Conservation (phyloP, 2,888 invertebrate species). For the Chelonus formosanus region DNA sequence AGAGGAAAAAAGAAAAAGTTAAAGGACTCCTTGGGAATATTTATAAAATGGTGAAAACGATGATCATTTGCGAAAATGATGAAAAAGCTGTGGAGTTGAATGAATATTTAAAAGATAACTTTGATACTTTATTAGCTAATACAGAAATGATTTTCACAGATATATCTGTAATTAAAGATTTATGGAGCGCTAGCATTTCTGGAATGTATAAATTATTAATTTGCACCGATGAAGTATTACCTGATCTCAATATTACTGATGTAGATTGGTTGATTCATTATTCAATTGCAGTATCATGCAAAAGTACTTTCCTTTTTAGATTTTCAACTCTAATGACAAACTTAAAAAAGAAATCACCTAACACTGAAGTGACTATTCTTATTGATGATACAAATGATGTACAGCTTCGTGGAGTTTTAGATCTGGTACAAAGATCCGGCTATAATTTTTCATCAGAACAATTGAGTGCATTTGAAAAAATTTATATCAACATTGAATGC, state of each 20-base stretch:
- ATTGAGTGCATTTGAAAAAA: constrained; percentile 41
- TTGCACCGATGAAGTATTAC: constrained; percentile 75
- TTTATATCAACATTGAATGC: constrained; percentile 51
- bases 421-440: constrained; percentile 68
- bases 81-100: constrained; percentile 68
- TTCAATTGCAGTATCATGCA: constrained; percentile 73
- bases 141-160: constrained; percentile 51
- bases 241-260: constrained; percentile 72
- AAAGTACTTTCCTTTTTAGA: constrained; percentile 73
- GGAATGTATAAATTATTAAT: constrained; percentile 70
- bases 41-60: constrained; percentile 67
- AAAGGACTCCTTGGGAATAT: constrained; percentile 66
- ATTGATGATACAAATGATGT: constrained; percentile 70
- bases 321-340: constrained; percentile 75
- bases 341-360: constrained; percentile 61
- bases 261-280: constrained; percentile 77
- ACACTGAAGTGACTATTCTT: constrained; percentile 67
- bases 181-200: constrained; percentile 64
- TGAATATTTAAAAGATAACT: constrained; percentile 54
- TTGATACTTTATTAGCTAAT: constrained; percentile 53
- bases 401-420: constrained; percentile 71
- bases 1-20: constrained; percentile 63
- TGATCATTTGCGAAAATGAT: constrained; percentile 71
- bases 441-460: constrained; percentile 48
- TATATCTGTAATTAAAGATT: constrained; percentile 56